Base-by-base conservation (phyloP, 2,797 vertebrate genomes). In the Cryptoprocta ferox region DNA sequence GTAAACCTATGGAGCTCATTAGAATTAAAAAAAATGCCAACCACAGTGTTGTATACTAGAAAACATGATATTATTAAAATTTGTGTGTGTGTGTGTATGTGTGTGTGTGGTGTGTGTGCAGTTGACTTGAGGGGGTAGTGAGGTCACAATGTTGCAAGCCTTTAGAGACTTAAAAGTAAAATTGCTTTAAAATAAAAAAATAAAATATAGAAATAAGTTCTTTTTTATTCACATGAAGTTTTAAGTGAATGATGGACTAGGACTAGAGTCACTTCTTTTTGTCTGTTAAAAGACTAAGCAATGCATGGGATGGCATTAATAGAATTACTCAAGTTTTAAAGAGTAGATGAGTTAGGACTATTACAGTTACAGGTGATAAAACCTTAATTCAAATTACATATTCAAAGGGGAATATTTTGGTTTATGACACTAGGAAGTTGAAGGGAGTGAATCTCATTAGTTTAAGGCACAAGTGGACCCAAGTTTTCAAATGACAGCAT, bases 381-480 rank as follows among this genome's bases (percentile, higher is more conserved):
- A 81, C 18, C 1, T 89, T 78, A 85, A 89, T 26, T 59, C 28
- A 59, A 61, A n/a, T 71, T 39, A 89, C 8, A 15, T 42, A 71
- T 76, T 82, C 53, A 30, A 85, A 85, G 76, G 24, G 21, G 59
- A 91, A 68, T 92, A 78, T 78, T 96, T 95, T 66, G n/a, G 30
- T 6, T 85, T 26, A 89, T 65, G 37, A 71, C 81, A 86, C 5
- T 61, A 78, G n/a, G 13, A 63, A 37, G n/a, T 91, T 82, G 66
- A 94, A 84, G 3, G 32, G 10, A 68, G 21, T 73, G n/a, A 83
- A 66, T 82, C 7, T 48, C 2, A 6, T 39, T 81, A 91, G 28
- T 45, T 39, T 56, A 82, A 91, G 19, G 6, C 28, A 61, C 70
- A 35, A n/a, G 2, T 39, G 35, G 26, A 59, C 66, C 8, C 59